These are phyloP conservation scores for Nemurella pictetii DNA, from an alignment of 2,888 invertebrate species.

Conservation along the genomic window DNA sequence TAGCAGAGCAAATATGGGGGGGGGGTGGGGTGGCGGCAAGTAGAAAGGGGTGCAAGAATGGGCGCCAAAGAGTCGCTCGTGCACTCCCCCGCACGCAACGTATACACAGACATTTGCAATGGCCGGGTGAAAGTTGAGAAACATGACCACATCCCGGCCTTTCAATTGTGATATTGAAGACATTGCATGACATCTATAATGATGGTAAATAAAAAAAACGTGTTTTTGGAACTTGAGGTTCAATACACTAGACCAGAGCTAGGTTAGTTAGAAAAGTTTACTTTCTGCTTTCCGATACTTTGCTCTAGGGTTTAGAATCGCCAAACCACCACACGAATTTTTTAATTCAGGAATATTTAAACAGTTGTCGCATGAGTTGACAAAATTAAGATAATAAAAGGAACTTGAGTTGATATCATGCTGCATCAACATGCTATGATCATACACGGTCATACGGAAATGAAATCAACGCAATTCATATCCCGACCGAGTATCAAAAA, in stretches of 20 bases:
- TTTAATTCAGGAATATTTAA: background rate
- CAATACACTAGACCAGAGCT: background rate
- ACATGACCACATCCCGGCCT: background rate
- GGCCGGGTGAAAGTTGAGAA: background rate
- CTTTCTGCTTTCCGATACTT: background rate
- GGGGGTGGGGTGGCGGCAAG: background rate
- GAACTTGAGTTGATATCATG: background rate
- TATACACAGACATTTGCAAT: background rate
- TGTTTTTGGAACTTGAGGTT: background rate
- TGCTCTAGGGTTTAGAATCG: background rate
- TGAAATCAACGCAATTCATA: background rate
- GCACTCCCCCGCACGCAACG: background rate
- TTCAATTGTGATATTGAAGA: background rate
- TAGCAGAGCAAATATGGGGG: background rate
- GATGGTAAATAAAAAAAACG: background rate
- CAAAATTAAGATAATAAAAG: background rate
- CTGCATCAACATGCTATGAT: background rate
- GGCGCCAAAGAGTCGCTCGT: background rate
- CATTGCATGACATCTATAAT: background rate
- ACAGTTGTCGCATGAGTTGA: background rate
- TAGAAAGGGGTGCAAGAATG: slow-evolving; percentile 1
- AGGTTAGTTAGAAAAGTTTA: background rate
- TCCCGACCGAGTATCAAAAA: background rate
- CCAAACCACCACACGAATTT: background rate
- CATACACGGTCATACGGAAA: background rate